Percentiles rank a stretch among this genome's conserved stretches.
Conservation (phyloP, 2,113 vertebrate species). For the Oostethus manadensis region DNA sequence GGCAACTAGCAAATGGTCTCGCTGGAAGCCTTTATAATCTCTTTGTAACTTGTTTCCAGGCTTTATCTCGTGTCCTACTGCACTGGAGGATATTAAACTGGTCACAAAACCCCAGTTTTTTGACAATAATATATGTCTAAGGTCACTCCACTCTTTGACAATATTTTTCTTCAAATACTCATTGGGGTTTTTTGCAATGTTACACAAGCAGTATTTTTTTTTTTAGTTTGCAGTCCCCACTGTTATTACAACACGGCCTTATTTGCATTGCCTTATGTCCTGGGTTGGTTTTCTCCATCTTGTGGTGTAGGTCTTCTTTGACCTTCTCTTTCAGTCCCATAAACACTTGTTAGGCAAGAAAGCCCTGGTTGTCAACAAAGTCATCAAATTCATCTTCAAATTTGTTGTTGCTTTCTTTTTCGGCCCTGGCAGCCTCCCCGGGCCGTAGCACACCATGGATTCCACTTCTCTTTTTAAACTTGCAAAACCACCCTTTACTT, state of each 20-base stretch:
- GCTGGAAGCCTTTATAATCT: not conserved
- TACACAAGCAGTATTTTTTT: not conserved
- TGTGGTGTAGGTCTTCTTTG: not conserved
- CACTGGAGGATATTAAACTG: not conserved
- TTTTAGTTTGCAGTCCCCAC: not conserved
- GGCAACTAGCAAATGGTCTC: not conserved
- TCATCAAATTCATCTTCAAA: slow-evolving; percentile 2
- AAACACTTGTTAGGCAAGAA: not conserved
- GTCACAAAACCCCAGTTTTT: not conserved
- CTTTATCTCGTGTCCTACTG: not conserved
- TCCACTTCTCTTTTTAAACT: slow-evolving; percentile 10
- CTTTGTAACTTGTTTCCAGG: not conserved
- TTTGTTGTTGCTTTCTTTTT: not conserved
- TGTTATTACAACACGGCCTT: not conserved
- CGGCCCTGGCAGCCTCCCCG: not conserved
- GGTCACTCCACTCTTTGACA: not conserved
- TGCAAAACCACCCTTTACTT: slow-evolving; percentile 1
- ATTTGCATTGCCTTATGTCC: not conserved
- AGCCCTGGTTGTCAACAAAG: not conserved
- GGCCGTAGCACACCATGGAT: not conserved
- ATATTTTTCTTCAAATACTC: not conserved
- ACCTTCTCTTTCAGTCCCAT: not conserved
- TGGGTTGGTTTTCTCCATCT: not conserved
- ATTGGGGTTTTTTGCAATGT: not conserved
- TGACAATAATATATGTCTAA: too few relatives aligned